These are phyloP conservation scores for Chaitophorus viminalis DNA, from an alignment of 2,888 invertebrate species.

Conservation along the genomic window DNA sequence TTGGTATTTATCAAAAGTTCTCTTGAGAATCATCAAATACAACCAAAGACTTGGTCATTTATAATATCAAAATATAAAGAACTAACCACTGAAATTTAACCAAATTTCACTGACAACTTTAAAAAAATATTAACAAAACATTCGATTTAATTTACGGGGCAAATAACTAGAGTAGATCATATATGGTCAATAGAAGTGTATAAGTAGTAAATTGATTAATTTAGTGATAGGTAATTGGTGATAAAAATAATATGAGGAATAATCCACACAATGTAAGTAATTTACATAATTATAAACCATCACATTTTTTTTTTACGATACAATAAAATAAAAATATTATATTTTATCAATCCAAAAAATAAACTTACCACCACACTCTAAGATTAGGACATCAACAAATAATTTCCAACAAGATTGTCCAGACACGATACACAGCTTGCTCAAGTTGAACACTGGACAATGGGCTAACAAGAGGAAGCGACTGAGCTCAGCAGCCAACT, in stretches of 20 bases:
- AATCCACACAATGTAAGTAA: no score
- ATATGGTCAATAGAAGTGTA: no score
- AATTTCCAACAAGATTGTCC: slow-evolving; percentile 93
- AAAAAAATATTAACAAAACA: not conserved
- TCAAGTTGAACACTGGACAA: slow-evolving; percentile 79
- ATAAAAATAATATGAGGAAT: no score
- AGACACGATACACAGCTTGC: slow-evolving; percentile 84
- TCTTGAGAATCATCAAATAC: no score
- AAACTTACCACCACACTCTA: slow-evolving; percentile 97
- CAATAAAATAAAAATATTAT: not conserved
- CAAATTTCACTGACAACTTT: not conserved
- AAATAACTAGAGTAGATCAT: no score
- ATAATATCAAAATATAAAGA: no score
- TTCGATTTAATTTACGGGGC: no score
- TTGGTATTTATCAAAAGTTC: no score
- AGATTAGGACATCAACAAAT: slow-evolving; percentile 90
- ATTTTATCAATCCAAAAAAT: not conserved
- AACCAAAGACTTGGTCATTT: no score
- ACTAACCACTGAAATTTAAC: no score
- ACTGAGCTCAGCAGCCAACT: slow-evolving; percentile 85
- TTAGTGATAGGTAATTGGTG: no score
- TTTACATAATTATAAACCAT: not conserved
- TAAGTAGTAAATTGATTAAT: no score
- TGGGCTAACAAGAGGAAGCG: slow-evolving; percentile 84
- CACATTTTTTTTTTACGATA: not conserved